Evolutionary conservation across 2,113 vertebrate genomes (phyloP).

Genomic region (Eira barbara): DNA sequence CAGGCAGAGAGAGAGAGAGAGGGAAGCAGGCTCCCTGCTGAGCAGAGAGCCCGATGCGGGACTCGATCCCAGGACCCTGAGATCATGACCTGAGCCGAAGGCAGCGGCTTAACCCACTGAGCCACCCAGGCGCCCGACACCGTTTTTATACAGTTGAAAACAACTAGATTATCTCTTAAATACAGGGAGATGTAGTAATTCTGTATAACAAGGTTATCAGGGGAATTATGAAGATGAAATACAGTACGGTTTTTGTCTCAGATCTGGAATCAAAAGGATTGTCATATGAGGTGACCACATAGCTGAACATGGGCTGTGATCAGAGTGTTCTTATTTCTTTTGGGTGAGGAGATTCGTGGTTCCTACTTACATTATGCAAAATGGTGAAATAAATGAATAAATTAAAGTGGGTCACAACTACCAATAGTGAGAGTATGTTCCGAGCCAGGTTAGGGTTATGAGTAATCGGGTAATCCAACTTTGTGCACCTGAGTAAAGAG

Average conservation of each 20-base stretch:
- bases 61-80: too few relatives aligned
- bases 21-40: too few relatives aligned
- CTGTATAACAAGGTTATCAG: neutral
- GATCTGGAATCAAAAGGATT: neutral
- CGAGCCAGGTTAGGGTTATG: neutral
- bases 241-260: neutral
- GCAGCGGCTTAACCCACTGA: too few relatives aligned
- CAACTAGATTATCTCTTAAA: neutral
- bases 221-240: neutral
- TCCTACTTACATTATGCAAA: neutral
- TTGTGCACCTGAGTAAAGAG: neutral
- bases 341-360: neutral
- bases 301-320: neutral
- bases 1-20: too few relatives aligned
- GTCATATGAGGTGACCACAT: neutral
- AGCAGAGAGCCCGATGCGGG: too few relatives aligned
- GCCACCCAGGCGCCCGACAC: too few relatives aligned
- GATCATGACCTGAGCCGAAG: too few relatives aligned
- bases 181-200: neutral
- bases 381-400: neutral
- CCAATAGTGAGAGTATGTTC: neutral
- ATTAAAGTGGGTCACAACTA: neutral
- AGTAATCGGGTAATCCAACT: neutral
- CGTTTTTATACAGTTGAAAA: neutral
- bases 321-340: neutral